Conservation (phyloP, 2,113 vertebrate species). For the Orycteropus afer region DNA sequence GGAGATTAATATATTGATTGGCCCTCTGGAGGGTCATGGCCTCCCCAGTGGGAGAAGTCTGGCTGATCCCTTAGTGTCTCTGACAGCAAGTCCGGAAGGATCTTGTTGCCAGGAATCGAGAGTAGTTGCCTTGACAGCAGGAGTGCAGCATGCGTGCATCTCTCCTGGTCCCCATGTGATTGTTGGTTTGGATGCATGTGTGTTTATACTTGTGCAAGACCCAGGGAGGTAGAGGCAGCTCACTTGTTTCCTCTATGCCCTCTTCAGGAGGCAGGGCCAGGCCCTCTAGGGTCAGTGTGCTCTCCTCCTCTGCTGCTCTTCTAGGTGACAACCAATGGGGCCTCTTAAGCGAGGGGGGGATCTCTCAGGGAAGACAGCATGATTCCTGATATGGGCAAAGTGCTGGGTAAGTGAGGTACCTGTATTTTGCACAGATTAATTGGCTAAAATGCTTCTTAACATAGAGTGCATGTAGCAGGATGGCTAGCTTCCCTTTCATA, state of each 20-base stretch:
- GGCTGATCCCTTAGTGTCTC: slow-evolving; percentile 66
- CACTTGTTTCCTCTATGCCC: slow-evolving; percentile 6
- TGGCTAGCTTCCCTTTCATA: neutral
- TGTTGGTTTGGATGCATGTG: neutral
- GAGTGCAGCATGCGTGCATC: neutral
- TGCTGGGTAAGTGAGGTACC: slow-evolving; percentile 59
- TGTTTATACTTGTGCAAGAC: slow-evolving; percentile 50
- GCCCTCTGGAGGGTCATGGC: neutral
- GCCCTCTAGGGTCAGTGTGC: neutral
- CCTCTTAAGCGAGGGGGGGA: neutral
- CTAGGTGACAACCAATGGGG: neutral
- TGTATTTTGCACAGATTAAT: accelerated
- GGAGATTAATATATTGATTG: slow-evolving; percentile 1
- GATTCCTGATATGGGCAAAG: slow-evolving; percentile 53
- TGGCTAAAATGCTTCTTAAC: neutral
- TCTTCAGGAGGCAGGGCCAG: neutral
- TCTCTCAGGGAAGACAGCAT: neutral
- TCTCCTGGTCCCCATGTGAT: slow-evolving; percentile 64
- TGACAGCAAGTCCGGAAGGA: slow-evolving; percentile 66
- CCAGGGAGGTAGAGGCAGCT: neutral
- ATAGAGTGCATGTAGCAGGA: neutral
- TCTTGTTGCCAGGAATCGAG: slow-evolving; percentile 70
- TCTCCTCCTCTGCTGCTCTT: neutral
- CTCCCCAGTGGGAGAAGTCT: slow-evolving; percentile 35
- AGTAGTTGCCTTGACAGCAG: slow-evolving; percentile 73